A percentile compares a stretch with the other conserved stretches of the same genome.
These are phyloP conservation scores for Hydrolagus affinis DNA, from an alignment of 2,113 vertebrate species.

Conservation along the genomic window DNA sequence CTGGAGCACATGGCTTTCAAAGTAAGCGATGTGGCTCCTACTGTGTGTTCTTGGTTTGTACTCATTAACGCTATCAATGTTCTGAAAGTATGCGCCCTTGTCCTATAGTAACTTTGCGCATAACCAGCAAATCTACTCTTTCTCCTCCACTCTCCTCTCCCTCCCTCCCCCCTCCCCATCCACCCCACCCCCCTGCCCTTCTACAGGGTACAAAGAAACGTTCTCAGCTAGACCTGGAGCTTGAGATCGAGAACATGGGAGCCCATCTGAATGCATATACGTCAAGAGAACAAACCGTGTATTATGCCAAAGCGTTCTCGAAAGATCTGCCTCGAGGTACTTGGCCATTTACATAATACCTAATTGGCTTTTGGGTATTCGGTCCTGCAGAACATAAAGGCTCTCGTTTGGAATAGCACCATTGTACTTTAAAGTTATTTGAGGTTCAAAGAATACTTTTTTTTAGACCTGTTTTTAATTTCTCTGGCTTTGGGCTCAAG, in stretches of 20 bases:
- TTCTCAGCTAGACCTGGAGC: slow-evolving; percentile 88
- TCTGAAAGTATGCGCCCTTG: neutral
- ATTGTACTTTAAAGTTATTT: neutral
- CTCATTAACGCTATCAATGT: neutral
- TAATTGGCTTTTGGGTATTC: slow-evolving; percentile 18
- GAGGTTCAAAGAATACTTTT: too few relatives aligned
- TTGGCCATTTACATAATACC: neutral
- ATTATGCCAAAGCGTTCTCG: slow-evolving; percentile 94
- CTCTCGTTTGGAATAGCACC: neutral
- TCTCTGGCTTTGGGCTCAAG: neutral
- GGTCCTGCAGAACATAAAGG: neutral
- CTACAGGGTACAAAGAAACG: slow-evolving; percentile 87
- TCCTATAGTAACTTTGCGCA: neutral
- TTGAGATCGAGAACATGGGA: slow-evolving; percentile 98
- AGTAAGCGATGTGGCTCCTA: slow-evolving; percentile 48
- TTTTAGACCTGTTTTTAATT: slow-evolving; percentile 9
- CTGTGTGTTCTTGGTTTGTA: neutral
- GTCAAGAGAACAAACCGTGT: slow-evolving; percentile 91
- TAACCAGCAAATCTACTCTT: neutral
- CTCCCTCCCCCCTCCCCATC: too few relatives aligned
- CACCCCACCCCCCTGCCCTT: too few relatives aligned
- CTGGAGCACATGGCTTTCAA: slow-evolving; percentile 99
- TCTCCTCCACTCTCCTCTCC: neutral
- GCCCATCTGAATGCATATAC: slow-evolving; percentile 95
- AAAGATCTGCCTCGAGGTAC: slow-evolving; percentile 90